Conservation (phyloP, 2,113 vertebrate genomes). For the Mobula hypostoma region DNA sequence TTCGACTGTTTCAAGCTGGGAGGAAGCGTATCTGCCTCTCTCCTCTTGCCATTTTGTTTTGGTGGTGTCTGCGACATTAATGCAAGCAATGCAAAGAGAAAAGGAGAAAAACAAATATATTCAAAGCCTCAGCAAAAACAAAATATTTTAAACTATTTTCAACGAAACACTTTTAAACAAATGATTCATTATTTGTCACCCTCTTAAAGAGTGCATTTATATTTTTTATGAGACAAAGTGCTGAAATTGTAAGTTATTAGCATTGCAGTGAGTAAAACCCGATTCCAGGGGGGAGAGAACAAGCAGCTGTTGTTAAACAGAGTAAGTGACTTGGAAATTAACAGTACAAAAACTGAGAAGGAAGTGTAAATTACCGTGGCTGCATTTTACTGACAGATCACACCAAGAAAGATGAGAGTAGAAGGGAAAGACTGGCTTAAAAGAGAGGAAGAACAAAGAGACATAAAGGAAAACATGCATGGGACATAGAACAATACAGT, state of each 20-base stretch:
- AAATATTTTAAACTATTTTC: neutral
- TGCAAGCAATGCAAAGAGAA: neutral
- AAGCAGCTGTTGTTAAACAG: neutral
- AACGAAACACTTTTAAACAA: neutral
- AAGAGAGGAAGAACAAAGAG: neutral
- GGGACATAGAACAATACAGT: no score
- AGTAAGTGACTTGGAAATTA: neutral
- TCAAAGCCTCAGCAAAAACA: neutral
- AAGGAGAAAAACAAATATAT: neutral
- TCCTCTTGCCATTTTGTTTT: neutral
- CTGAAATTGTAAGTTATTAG: neutral
- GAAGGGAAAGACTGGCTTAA: neutral
- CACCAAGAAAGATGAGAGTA: neutral
- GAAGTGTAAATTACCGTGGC: neutral
- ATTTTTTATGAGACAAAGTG: neutral
- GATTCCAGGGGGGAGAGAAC: neutral
- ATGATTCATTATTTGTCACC: neutral
- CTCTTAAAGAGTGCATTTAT: neutral
- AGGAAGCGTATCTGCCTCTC: neutral
- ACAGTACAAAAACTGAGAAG: neutral
- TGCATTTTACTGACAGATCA: neutral
- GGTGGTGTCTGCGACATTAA: neutral
- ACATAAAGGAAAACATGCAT: neutral
- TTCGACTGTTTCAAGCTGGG: no score
- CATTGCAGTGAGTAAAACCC: neutral